Evolutionary conservation across 2,888 invertebrate genomes (phyloP).

Genomic region (Drosophila kambysellisi): DNA sequence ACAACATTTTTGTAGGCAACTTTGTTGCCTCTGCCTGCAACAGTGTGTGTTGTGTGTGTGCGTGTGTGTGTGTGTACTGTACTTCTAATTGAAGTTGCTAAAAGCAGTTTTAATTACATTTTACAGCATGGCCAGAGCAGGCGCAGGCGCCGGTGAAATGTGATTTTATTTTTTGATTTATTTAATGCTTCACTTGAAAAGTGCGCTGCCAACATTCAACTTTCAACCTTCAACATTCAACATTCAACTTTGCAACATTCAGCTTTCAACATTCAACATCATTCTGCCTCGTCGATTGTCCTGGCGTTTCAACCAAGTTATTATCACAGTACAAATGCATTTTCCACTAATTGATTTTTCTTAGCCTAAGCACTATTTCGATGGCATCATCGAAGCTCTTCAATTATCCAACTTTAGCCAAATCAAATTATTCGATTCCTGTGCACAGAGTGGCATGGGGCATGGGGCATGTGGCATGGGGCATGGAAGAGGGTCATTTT

Average conservation of each 20-base stretch:
- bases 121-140: constrained; percentile 34
- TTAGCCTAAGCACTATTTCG: constrained; percentile 8
- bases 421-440: constrained; percentile 57
- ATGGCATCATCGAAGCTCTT: constrained; percentile 33
- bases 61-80: constrained; percentile 25
- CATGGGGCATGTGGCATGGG: neutral
- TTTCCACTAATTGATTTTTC: constrained; percentile 68
- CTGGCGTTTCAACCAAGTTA: constrained; percentile 55
- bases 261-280: neutral
- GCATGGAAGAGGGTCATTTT: neutral
- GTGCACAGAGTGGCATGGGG: neutral
- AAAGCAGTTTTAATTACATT: constrained; percentile 78
- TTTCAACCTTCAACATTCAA: too few species aligned
- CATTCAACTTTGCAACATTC: neutral
- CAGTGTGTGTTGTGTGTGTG: neutral
- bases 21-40: constrained; percentile 24
- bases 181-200: constrained; percentile 10
- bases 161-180: constrained; percentile 4
- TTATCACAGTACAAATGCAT: constrained; percentile 40
- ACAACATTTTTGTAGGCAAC: constrained; percentile 54
- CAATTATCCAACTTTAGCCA: constrained; percentile 61
- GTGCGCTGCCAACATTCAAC: neutral
- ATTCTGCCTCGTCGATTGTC: neutral
- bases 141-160: neutral
- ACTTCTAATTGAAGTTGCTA: constrained; percentile 73